Base-by-base conservation (phyloP, 53 echinoderm and acorn worm genomes). In the Temnopleurus reevesii region DNA sequence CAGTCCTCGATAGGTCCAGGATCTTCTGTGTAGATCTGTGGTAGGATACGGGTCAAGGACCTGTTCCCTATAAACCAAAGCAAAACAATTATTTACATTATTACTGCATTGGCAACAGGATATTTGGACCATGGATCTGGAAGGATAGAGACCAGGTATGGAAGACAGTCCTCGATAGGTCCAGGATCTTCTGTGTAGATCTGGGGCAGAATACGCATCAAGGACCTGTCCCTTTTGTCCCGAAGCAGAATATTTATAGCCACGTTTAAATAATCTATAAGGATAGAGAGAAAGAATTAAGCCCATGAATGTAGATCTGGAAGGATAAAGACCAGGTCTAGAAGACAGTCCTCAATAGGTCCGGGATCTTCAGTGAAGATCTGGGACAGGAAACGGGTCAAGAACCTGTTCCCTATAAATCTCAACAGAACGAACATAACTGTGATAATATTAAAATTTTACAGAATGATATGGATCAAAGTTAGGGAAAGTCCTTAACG, bases 1-100 rank as follows among this genome's bases (percentile, higher is more conserved):
- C 93, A 81, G 60, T 91, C 79, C 36, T 95, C 90, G 29, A 97
- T 91, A 18, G 90, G 90, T n/a, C 83, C 91, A 1, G 95, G 91
- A 36, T 93, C 89, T 91, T 97, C 97, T 1, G 95, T 83, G 89
- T 97, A 97, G 76, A 97, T 91, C 91, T 95, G 95, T 19, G 95
- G 95, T 66, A 95, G 91, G 86, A 97, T 93, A 36, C 97, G 91
- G 12, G 92, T 90, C 25, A 97, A 86, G 29, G 97, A 95, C 19
- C 95, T 89, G 93, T 97, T 97, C 49, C 97, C 97, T 97, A 46
- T n/a, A 12, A 79, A 27, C 7, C n/a, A 25, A 18, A 13, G 18
- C 8, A 63, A 17, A 29, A 31, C 29, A 3, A 63, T 15, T 4
- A 8, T n/a, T 5, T 58, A 28, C 24, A 26, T 58, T 55, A 13